Base-by-base conservation (phyloP, 2,888 invertebrate genomes). In the Ophion obscuratus region DNA sequence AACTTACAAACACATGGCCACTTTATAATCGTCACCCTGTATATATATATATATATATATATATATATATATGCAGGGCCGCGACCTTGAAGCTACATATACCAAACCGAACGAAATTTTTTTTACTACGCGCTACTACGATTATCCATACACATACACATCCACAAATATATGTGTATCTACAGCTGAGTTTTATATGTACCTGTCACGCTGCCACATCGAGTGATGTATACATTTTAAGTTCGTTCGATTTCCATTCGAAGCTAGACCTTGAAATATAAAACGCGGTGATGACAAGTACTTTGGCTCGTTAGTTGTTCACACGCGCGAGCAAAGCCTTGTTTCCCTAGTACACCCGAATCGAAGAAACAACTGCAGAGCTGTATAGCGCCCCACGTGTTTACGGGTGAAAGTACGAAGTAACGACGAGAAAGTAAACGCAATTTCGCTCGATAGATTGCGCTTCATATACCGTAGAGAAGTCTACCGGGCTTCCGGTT, bases 251-350 rank as follows among this genome's bases (percentile, higher is more conserved):
- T 64, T 64, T 76, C 66, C 47, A 27, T 57, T 76, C 53, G 67
- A 68, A 78, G 68, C 27, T 68, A 68, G 31, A 78, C 59, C 77
- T 59, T 78, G 59, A 53, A 78, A 78, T 68, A 59, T 71, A 47
- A 57, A 71, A 71, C 27, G 27, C 67, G 2, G 44, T 36, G 27
- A 75, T 47, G 24, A 75, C 44, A 27, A 40, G 61, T 24, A 61
- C 61, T 62, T 74, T 20, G 73, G 53, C 70, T 31, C 70, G 27
- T 53, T 53, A 27, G 27, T 53, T 14, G 53, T 61, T 61, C 64
- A 9, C 27, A 27, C 70, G 53, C 7, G 31, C 17, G 5, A 44
- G 31, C 31, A 70, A 53, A 27, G 9, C 17, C 5, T 20, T 68
- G 27, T 47, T 68, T 14, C 24, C 24, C 11, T 11, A 24, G 10